phyloP scores from a whole-genome alignment of 2,797 vertebrate genomes.

The Microctenopoma steveboyesi region DNA sequence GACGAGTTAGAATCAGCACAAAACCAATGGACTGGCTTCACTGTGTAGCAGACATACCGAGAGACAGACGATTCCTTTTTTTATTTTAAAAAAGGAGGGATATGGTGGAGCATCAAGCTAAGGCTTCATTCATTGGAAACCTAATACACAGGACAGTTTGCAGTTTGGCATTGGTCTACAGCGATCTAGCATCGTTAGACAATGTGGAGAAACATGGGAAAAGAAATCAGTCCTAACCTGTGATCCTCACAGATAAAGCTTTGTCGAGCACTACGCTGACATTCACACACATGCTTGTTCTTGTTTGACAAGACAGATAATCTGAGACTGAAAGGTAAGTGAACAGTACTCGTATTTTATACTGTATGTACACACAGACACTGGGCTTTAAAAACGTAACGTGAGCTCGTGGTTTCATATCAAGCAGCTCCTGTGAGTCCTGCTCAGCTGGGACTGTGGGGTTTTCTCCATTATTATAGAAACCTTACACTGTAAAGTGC shows the following conservation, averaged over 20 bases:
- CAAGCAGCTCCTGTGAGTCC: no score
- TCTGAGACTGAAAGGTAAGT: constrained; percentile 1
- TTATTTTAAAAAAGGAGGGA: no score
- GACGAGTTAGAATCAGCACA: no score
- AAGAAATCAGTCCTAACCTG: constrained; percentile 13
- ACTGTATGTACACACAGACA: background rate
- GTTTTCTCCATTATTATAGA: no score
- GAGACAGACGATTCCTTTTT: background rate
- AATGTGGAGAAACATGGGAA: background rate
- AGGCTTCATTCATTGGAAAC: no score
- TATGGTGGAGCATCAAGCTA: no score
- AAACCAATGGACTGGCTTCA: no score
- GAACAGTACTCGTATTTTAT: constrained; percentile 3
- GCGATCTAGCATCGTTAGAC: background rate
- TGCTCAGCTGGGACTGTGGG: no score
- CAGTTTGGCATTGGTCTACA: background rate
- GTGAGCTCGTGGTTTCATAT: no score
- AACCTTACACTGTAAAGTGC: no score
- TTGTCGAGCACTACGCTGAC: background rate
- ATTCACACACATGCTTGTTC: background rate
- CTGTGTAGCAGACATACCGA: background rate
- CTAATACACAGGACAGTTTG: no score
- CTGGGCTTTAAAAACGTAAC: background rate
- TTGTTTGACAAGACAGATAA: background rate
- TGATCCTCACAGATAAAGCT: constrained; percentile 4